These are phyloP conservation scores for Enteromius thamalakanensis DNA, from an alignment of 2,797 vertebrate genomes.

Conservation along the genomic window DNA sequence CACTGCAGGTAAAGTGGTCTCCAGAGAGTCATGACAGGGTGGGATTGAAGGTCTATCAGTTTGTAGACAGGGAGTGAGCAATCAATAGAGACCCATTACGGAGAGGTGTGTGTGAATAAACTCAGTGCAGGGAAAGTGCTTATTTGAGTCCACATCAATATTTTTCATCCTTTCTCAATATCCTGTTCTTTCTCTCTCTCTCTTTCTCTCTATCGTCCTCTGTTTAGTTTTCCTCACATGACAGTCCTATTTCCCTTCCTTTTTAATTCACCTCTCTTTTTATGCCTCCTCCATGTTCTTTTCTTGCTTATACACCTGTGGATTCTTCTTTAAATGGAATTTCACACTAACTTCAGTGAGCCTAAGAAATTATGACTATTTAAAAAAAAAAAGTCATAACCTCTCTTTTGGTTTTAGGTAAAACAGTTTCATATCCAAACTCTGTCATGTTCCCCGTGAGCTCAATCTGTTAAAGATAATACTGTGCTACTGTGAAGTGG, in stretches of 20 bases:
- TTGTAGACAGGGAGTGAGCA: slow-evolving; percentile 74
- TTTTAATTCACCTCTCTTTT: slow-evolving; percentile 40
- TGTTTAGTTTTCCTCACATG: slow-evolving; percentile 40
- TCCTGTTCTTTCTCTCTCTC: background rate
- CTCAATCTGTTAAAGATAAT: background rate
- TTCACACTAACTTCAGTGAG: background rate
- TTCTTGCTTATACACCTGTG: background rate
- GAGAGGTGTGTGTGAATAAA: slow-evolving; percentile 63
- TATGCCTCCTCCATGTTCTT: background rate
- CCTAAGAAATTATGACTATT: background rate
- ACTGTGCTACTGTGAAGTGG: background rate
- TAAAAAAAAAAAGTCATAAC: background rate
- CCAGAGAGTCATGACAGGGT: slow-evolving; percentile 71
- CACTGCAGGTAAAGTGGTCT: slow-evolving; percentile 68
- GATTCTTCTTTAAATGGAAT: background rate
- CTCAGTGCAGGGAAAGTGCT: background rate
- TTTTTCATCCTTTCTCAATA: slow-evolving; percentile 31
- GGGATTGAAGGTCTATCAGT: slow-evolving; percentile 76
- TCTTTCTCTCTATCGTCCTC: slow-evolving; percentile 28
- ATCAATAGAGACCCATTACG: slow-evolving; percentile 77
- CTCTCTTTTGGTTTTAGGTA: background rate
- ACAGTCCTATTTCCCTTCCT: slow-evolving; percentile 57
- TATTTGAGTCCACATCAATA: slow-evolving; percentile 27
- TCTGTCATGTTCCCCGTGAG: background rate
- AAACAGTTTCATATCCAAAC: background rate